Evolutionary conservation across 2,888 invertebrate genomes (phyloP), one percentile per base, ranked within the genome.

Genomic region (Cataglyphis rosenhaueri): DNA sequence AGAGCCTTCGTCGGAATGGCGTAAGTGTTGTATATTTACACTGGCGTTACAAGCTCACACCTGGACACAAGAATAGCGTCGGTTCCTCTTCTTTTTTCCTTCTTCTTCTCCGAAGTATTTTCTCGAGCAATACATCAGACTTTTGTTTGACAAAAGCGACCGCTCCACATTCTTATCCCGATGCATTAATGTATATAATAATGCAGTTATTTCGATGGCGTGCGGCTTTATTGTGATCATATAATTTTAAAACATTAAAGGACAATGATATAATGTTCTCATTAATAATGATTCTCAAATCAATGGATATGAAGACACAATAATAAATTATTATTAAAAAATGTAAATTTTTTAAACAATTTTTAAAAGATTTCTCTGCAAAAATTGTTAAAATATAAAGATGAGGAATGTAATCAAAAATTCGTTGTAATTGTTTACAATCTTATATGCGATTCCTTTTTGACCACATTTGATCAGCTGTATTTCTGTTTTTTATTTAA

Each of bases 51-150:
- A 93, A 91, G 75, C 92, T 93, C 89, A 90, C 93, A 94, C 93
- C 93, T 94, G 93, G 93, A 87, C 89, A 88, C 91, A 90, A 90
- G 91, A 94, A 94, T 94, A 94, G 93, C 92, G 86, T 81, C 88
- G 87, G 83, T 82, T 87, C 85, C 86, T 87, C 85, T 85, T 78
- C 44, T 82, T 62, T 61, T 62, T 86, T 87, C 87, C 85, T 68
- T 78, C 71, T 85, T 79, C 65, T 73, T 87, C 85, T 48, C 79
- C 85, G 81, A 87, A 86, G 84, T 85, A 88, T 89, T 88, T 86
- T 87, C 85, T 85, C 83, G 84, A 2, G 55, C 76, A 71, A 79
- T 64, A 57, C 86, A 81, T 85, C 88, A 84, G 81, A 57, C 82
- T 48, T 52, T 52, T 15, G 29, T 48, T 81, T 82, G 83, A 88